Base-by-base conservation (phyloP, 2,113 vertebrate species). In the Muntiacus muntjak region DNA sequence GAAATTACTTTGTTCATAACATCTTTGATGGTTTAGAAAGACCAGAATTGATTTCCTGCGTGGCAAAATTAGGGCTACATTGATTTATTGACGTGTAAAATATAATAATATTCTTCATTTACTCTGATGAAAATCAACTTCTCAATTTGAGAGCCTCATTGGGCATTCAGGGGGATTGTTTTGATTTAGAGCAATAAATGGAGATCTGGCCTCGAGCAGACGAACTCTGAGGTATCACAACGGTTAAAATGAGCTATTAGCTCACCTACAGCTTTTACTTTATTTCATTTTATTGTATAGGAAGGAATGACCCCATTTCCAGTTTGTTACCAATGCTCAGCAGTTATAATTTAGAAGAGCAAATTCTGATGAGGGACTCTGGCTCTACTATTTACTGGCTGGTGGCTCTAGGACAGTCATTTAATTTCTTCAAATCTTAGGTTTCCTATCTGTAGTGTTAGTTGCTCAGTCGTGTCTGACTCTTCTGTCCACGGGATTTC, bases 1-100 rank as follows among this genome's bases (percentile, higher is more conserved):
- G 96, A 99, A 99, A 99, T 99, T 98, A 99, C 98, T 99, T 99
- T 99, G 98, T 99, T 99, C 99, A 98, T 98, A 99, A 98, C 98
- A 98, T 99, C 99, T 99, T 99, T 96, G 93, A 98, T 98, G 98
- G 98, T 98, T 98, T 99, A 98, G 98, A 99, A 99, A 99, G 98
- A 98, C 98, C 93, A 97, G 98, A 98, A 99, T 99, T 98, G 98
- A 99, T 99, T 99, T 99, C 99, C 98, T 98, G 98, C 47, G 40
- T 94, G 94, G 98, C 98, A 98, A 98, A 99, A 99, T 99, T 99
- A 99, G 98, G 97, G 97, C 98, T 98, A 98, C 98, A 99, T 98
- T 99, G 99, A 99, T 99, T 99, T 98, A 99, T 98, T 98, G 98
- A 98, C 87, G 96, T 98, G 98, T 98, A 98, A 99, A 98, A 99